A percentile compares a stretch with the other conserved stretches of the same genome.
Evolutionary conservation across 2,797 vertebrate genomes (phyloP).

Genomic region (Acipenser transmontanus): DNA sequence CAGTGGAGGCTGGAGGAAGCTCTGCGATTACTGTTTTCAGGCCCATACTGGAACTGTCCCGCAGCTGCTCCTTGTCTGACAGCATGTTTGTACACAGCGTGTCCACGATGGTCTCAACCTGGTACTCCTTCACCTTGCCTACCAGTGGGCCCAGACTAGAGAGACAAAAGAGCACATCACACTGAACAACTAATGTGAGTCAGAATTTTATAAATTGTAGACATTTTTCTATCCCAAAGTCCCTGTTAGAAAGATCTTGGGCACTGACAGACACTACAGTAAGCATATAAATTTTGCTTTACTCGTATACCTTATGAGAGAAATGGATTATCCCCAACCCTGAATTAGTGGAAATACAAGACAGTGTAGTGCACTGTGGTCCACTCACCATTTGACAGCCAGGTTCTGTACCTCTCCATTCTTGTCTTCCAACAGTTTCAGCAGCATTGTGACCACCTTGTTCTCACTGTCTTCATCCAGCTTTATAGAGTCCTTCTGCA

Average conservation of each 20-base stretch:
- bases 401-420: constrained; percentile 95
- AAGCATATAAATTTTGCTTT: no score
- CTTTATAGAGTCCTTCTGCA: constrained; percentile 92
- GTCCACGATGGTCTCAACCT: constrained; percentile 92
- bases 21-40: constrained; percentile 87
- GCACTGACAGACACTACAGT: no score
- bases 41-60: constrained; percentile 91
- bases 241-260: no score
- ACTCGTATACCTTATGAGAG: no score
- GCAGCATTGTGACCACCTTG: constrained; percentile 84
- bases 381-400: constrained; percentile 84
- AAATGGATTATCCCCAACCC: no score
- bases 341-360: no score
- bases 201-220: no score
- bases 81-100: constrained; percentile 85
- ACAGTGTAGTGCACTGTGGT: no score
- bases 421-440: constrained; percentile 87
- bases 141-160: constrained; percentile 83
- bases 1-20: constrained; percentile 76
- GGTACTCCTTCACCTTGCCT: constrained; percentile 89
- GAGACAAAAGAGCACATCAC: no score
- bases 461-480: constrained; percentile 91
- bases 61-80: constrained; percentile 86
- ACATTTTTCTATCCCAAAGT: no score
- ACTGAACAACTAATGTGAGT: no score